Evolutionary conservation across 2,888 invertebrate genomes (phyloP), one percentile per base, ranked within the genome.

Genomic region (Cataglyphis cursor): DNA sequence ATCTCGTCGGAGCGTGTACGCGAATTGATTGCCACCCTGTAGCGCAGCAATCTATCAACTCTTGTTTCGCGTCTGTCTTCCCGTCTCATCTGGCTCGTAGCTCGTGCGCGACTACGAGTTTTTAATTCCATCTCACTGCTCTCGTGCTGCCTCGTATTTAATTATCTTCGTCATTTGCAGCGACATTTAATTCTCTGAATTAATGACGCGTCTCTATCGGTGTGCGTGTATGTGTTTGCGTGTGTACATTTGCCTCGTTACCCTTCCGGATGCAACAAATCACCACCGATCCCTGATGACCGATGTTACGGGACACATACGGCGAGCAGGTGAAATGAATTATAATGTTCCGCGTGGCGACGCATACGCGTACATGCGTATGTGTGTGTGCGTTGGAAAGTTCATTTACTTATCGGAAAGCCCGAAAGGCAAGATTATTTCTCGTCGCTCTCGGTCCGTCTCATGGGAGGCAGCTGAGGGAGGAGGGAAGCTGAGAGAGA

Each of bases 101-200:
- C 72, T 72, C 78, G 78, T 59, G 78, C 78, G 78, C 78, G 44
- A 59, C 72, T 76, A 38, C 35, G 75, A 76, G 57, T 80, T 80
- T 80, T 80, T 80, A 59, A 80, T 80, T 80, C 28, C 78, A 44
- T 59, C 78, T 59, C 78, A 70, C 44, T 41, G 41, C 21, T 57
- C 68, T 54, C 61, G 44, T 57, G 61, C 64, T 18, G 54, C 28
- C 57, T 51, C 38, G 44, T 81, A 81, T 81, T 83, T 72, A 81
- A 81, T 83, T 83, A 81, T 81, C 80, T 72, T 75, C 81, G 81
- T 81, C 81, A 81, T 80, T 81, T 70, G 62, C 81, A 80, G 81
- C 68, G 81, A 81, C 81, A 73, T 81, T 83, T 83, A 81, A 83
- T 83, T 81, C 83, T 72, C 57, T 57, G 64, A 81, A 83, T 83